Conservation (phyloP, 2,888 invertebrate genomes). For the Gryllus longicercus region DNA sequence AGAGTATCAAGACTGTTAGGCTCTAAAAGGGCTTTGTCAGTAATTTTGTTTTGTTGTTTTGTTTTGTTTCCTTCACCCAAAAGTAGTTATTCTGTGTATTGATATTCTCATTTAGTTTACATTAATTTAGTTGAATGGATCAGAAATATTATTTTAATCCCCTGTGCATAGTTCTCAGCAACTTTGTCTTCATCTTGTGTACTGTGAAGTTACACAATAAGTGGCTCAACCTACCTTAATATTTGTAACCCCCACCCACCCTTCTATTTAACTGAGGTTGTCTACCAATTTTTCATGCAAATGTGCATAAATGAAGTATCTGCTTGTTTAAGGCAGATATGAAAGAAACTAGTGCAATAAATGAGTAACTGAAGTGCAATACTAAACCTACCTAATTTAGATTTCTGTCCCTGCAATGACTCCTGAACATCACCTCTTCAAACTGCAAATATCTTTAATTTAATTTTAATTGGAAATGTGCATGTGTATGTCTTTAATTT, state of each 20-base stretch:
- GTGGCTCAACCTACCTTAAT: not conserved
- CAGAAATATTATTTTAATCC: not conserved
- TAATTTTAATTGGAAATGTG: not conserved
- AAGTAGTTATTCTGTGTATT: not conserved
- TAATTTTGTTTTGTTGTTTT: not conserved
- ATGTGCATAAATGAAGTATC: not conserved
- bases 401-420: not conserved
- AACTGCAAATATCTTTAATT: not conserved
- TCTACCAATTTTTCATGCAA: not conserved
- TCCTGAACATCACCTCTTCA: not conserved
- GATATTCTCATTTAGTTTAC: not conserved
- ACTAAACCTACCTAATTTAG: slow-evolving; percentile 17
- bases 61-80: not conserved
- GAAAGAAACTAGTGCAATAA: slow-evolving; percentile 17
- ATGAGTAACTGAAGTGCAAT: slow-evolving; percentile 4
- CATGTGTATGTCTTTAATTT: not conserved
- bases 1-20: slow-evolving; percentile 8
- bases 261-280: slow-evolving; percentile 17
- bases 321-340: not conserved
- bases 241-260: not conserved
- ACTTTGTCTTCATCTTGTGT: not conserved
- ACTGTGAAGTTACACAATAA: not conserved
- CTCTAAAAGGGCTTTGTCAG: not conserved
- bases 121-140: not conserved
- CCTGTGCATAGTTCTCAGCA: not conserved